phyloP scores from a whole-genome alignment of 1,140 invertebrate species.

The Lamellibrachia luymesi region DNA sequence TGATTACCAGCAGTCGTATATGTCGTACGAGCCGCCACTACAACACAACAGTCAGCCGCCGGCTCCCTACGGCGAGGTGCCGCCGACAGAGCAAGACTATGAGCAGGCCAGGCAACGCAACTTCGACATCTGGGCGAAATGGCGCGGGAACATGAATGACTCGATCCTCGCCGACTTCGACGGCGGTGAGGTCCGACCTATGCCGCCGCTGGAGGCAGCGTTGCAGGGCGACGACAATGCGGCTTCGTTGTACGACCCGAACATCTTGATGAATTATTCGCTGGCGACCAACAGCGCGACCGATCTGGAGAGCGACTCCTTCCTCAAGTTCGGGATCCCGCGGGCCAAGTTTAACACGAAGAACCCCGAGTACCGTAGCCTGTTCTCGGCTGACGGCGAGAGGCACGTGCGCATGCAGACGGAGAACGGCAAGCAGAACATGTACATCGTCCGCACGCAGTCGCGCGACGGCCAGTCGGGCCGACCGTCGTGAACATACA shows the following conservation, averaged over 20 bases:
- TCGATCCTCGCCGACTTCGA: not conserved
- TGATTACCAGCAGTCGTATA: not conserved
- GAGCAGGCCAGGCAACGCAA: not conserved
- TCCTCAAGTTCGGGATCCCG: not conserved
- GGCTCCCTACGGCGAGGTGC: not conserved
- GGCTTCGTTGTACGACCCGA: not conserved
- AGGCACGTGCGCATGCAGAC: not conserved
- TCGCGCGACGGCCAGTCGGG: not conserved
- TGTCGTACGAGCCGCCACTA: too few relatives aligned
- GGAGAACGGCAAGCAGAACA: not conserved
- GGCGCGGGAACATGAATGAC: not conserved
- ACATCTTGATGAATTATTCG: not conserved
- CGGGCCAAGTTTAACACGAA: not conserved
- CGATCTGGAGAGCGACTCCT: not conserved
- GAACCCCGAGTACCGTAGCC: not conserved
- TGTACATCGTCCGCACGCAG: not conserved
- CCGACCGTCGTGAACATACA: not conserved
- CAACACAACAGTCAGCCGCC: too few relatives aligned
- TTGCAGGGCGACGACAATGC: not conserved
- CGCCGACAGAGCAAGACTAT: not conserved
- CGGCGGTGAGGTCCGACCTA: not conserved
- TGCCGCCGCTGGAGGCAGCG: not conserved
- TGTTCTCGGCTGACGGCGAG: not conserved
- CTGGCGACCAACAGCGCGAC: not conserved
- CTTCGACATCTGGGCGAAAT: not conserved